Evolutionary conservation across 2,113 vertebrate species (phyloP).

Genomic region (Oenanthe melanoleuca): DNA sequence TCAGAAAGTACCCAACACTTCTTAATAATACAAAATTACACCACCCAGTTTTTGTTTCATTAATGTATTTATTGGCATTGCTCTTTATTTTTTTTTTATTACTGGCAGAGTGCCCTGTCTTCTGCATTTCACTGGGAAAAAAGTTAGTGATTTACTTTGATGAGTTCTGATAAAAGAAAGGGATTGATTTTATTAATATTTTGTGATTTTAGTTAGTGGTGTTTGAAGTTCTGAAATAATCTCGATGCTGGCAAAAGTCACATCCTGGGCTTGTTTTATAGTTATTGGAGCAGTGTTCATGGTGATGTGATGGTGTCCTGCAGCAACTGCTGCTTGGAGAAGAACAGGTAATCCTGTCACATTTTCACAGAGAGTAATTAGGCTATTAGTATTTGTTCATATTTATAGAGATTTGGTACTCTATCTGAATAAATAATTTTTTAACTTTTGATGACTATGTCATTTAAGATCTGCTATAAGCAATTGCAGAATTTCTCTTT

Average conservation of each 20-base stretch:
- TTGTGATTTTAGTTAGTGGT: background rate
- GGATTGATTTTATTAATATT: background rate
- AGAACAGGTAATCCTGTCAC: rapidly evolving
- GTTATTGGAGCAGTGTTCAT: background rate
- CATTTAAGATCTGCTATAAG: background rate
- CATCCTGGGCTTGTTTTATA: background rate
- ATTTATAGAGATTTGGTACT: background rate
- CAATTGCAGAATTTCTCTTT: background rate
- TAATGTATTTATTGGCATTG: background rate
- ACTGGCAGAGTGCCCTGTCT: background rate
- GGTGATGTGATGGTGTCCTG: background rate
- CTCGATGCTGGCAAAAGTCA: background rate
- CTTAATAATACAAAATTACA: background rate
- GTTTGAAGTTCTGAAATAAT: background rate
- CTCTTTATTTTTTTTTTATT: background rate
- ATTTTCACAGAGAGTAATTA: background rate
- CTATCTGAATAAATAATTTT: background rate
- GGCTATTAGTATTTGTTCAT: background rate
- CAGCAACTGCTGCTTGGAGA: rapidly evolving
- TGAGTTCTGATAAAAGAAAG: background rate
- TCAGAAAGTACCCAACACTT: background rate
- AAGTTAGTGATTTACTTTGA: background rate
- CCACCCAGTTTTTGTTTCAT: background rate
- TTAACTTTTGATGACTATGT: background rate
- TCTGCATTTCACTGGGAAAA: background rate